A percentile compares a stretch with the other conserved stretches of the same genome.
Conservation (phyloP, 1,140 invertebrate genomes). For the Fopius arisanus region DNA sequence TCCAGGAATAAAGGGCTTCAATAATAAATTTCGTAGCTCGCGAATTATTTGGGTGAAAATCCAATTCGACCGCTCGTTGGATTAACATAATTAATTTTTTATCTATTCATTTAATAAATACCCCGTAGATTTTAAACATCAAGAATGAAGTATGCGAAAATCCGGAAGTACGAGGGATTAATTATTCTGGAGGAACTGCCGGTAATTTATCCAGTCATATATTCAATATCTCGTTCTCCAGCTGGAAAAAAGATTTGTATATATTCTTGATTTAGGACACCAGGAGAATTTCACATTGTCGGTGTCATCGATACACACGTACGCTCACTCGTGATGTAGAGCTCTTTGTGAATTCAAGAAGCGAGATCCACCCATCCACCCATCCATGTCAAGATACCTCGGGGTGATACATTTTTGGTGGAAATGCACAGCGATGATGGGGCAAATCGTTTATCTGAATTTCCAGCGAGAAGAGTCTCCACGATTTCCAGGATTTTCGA, state of each 20-base stretch:
- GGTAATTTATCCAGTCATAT: constrained; percentile 20
- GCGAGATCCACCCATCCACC: background rate
- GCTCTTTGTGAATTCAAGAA: constrained; percentile 13
- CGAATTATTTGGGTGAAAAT: background rate
- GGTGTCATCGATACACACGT: background rate
- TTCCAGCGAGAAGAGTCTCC: constrained; percentile 19
- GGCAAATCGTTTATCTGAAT: background rate
- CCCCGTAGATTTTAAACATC: no score
- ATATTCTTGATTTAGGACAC: constrained; percentile 14
- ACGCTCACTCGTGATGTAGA: background rate
- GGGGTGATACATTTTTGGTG: constrained; percentile 18
- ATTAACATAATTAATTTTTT: background rate
- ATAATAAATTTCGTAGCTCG: background rate
- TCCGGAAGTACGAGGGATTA: no score
- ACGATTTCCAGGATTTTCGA: no score
- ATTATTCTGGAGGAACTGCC: background rate
- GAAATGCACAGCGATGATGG: constrained; percentile 16
- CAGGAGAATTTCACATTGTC: background rate
- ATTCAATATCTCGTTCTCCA: background rate
- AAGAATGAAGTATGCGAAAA: no score
- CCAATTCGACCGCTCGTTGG: background rate
- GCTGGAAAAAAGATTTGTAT: background rate
- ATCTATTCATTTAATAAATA: no score
- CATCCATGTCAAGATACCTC: constrained; percentile 17
- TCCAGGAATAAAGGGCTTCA: constrained; percentile 11